Conservation (phyloP, 2,797 vertebrate genomes). For the Chrosomus eos region DNA sequence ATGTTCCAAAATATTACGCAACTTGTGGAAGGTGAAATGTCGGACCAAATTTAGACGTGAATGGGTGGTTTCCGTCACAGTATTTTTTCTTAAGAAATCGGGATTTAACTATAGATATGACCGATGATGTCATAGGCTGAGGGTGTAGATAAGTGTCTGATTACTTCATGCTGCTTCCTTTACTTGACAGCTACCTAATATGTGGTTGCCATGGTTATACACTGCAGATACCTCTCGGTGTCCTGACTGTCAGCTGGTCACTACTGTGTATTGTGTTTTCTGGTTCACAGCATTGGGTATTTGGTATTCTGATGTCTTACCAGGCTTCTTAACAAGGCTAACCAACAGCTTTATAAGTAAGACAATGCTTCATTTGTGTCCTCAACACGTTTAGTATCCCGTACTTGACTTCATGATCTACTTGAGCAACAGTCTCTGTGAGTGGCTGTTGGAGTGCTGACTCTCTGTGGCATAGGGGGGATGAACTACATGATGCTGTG, state of each 20-base stretch:
- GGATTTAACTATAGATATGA: neutral
- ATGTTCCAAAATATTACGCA: neutral
- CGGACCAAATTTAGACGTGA: neutral
- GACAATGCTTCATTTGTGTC: neutral
- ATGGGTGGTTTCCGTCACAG: neutral
- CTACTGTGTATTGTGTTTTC: neutral
- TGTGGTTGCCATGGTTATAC: constrained; percentile 12
- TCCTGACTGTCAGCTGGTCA: neutral
- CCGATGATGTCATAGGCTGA: constrained; percentile 6
- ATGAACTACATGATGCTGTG: neutral
- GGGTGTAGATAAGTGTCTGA: constrained; percentile 15
- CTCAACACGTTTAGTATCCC: neutral
- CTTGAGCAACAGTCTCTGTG: neutral
- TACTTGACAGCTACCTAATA: neutral
- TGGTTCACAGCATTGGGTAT: neutral
- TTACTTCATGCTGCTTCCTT: constrained; percentile 3
- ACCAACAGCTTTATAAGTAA: neutral
- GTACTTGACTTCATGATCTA: neutral
- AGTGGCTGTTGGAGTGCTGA: constrained; percentile 39
- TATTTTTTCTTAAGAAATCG: neutral
- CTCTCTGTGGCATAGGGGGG: constrained; percentile 13
- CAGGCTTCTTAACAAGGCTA: neutral
- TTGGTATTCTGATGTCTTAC: neutral
- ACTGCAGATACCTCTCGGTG: neutral
- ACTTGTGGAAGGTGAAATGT: neutral